Evolutionary conservation across 2,113 vertebrate species (phyloP), one percentile per base, ranked within the genome.

Genomic region (Halcyon senegalensis): DNA sequence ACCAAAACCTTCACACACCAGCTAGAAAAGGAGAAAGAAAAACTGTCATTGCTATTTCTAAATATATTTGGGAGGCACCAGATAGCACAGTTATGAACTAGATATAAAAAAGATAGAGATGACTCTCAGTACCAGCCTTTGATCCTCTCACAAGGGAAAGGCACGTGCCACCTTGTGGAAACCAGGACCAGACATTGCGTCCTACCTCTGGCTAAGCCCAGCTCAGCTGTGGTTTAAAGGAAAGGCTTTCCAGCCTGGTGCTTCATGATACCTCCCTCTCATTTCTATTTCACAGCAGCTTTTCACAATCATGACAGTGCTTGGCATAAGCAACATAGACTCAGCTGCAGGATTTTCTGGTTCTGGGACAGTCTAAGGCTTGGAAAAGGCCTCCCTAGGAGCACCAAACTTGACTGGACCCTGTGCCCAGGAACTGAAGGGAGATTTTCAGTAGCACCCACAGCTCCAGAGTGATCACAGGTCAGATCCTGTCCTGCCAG

Each of bases 11-110:
- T 75, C 60, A 90, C 7, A 8, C 35, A 60, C 21, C 20, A 17
- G 66, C 56, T 75, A 69, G 46, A 67, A 84, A 70, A 94, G 50
- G 79, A 84, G 62, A 85, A 84, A 90, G 51, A 66, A 91, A 93
- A 76, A 37, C 58, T 53, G 28, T 56, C 24, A 11, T 23, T 66
- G 19, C 58, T 82, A 51, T 87, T 95, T 93, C 91, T 89, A 87
- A 60, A 93, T 58, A 82, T 84, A 82, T 69, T 87, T 91, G 86
- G 86, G 86, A 84, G 73, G 60, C 76, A 86, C 83, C 86, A 94
- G 84, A 78, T 60, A 90, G 68, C 77, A 67, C 51, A 86, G 62
- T 59, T 76, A 86, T 68, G 60, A 83, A 82, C 70, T 76, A 95
- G 91, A 86, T 66, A 73, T 7, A 74, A 53, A 24, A 64, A 62